Base-by-base conservation (phyloP, 92 coral and sea anemone species). In the Plumapathes pennacea region DNA sequence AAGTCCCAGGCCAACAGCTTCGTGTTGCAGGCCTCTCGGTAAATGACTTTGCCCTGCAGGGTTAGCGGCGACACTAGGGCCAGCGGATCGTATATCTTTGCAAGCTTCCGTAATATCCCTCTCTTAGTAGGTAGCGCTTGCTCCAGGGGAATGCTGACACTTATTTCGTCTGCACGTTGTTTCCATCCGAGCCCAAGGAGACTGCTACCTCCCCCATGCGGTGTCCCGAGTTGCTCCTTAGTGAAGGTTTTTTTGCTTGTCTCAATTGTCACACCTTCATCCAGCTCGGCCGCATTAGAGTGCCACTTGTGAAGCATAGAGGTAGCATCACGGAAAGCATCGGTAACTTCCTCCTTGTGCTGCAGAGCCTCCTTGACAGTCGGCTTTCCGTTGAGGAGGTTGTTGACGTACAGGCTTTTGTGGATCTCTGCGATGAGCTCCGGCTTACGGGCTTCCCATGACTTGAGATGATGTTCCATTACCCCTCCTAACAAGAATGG, bases 1-100 rank as follows among this genome's bases (percentile, higher is more conserved):
- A 60, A 44, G 13, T 72, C 81, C 86, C 86, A 80, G 40, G 70
- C 58, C n/a, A n/a, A n/a, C 25, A 34, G 22, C 46, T 72, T 80
- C 11, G 57, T 26, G 54, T 72, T 60, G 27, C 77, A 72, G 23
- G 66, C 59, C 7, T 62, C 81, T 4, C 76, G 67, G 28, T 72
- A 80, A 13, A 80, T 64, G 13, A 64, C 56, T 14, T 80, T 80
- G 34, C 81, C 81, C 0, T 25, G n/a, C 45, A 72, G 76, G 12
- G 71, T 56, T 34, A 17, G 40, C 3, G 69, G 85, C 9, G 74
- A 56, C 27, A 69, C 50, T 12, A 71, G 58, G 6, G 79, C 76
- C 60, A 50, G 50, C 25, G 85, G 62, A 25, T 71, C 80, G 60
- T 80, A 80, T 32, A 64, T 71, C 18, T 42, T 54, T 22, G 85